Base-by-base conservation (phyloP, 2,797 vertebrate species). In the Liparis tanakae region DNA sequence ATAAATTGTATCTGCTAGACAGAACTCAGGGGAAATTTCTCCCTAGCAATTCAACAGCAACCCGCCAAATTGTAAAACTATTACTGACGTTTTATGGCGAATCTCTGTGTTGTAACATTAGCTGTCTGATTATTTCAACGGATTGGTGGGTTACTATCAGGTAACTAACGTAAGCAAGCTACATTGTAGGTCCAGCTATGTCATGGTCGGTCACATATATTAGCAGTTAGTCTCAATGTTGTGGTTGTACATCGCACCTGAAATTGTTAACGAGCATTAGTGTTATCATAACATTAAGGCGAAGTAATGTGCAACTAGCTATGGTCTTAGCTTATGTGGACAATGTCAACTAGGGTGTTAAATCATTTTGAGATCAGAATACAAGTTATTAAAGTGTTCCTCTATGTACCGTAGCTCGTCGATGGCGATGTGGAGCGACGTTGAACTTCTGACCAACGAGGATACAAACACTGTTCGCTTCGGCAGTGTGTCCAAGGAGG, bases 391-490 rank as follows among this genome's bases (percentile, higher is more conserved):
- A 41, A 41, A 41, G 39, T 9, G 9, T 41, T 44, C 15, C 37
- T 50, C 9, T 1, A 12, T 33, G 13, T 56, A 7, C 10, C 7
- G 44, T 36, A 72, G 67, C 48, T 78, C 20, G 7, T 18, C 10
- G 41, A 85, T 85, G 74, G 85, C 84, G 39, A 97, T 95, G 97
- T 99, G 98, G 98, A 95, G 92, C 60, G 94, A 96, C 2, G 89
- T 99, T 22, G 97, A 99, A 18, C 91, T 98, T 50, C 88, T 99
- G 44, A 85, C 91, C n/a, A 97, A 87, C 43, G 98, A 99, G 65
- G 98, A 99, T 62, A 97, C 97, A 0, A 94, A 92, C 83, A 95
- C 89, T 0, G 91, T 92, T 60, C 94, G 91, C 9, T 73, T 98
- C 12, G 89, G 89, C 17, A 80, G 93, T 34, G 93, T 93, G 30